A percentile compares a stretch with the other conserved stretches of the same genome.
Evolutionary conservation across 2,888 invertebrate genomes (phyloP).

Genomic region (Oconnorella tubifera): DNA sequence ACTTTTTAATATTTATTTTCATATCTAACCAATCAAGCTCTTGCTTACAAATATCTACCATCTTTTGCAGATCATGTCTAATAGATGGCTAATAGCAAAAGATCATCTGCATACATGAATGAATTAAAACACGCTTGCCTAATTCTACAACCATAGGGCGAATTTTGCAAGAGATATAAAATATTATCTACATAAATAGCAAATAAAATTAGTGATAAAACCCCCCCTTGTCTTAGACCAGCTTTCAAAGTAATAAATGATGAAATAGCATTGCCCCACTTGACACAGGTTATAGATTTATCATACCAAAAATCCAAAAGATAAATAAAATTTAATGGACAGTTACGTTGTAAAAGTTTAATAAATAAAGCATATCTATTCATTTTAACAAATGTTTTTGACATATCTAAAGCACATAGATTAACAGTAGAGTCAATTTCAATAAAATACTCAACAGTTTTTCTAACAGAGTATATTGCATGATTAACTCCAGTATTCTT

Average conservation of each 20-base stretch:
- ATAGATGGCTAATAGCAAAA: neutral
- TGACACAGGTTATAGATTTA: neutral
- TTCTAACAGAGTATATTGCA: neutral
- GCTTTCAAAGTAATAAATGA: neutral
- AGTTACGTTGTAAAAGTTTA: neutral
- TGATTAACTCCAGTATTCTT: neutral
- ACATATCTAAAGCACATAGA: neutral
- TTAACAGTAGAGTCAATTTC: neutral
- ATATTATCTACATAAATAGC: neutral
- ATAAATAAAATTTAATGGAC: neutral
- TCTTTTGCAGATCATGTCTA: neutral
- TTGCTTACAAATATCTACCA: neutral
- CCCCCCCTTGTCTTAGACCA: neutral
- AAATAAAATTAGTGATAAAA: neutral
- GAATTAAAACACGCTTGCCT: neutral
- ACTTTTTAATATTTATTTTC: neutral
- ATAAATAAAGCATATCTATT: neutral
- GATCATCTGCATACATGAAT: neutral
- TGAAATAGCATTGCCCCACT: neutral
- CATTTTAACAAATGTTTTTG: neutral
- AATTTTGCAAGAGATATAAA: neutral
- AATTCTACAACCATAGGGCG: neutral
- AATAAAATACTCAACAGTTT: neutral
- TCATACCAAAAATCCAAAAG: neutral
- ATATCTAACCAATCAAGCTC: neutral